These are phyloP conservation scores for Elaphurus davidianus DNA, from an alignment of 2,113 vertebrate genomes.

Conservation along the genomic window DNA sequence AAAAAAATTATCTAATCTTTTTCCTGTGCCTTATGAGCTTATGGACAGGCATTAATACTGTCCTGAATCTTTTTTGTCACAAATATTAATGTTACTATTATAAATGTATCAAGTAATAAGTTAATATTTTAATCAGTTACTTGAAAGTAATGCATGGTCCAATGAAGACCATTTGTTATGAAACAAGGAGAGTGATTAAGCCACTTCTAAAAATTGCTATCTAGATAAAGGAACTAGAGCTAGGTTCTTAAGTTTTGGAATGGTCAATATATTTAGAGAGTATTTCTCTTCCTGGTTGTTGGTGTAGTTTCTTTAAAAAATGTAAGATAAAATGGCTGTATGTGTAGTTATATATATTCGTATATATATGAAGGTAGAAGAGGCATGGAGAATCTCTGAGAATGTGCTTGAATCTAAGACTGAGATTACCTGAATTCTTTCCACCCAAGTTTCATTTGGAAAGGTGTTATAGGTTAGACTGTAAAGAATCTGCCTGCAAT, in stretches of 20 bases:
- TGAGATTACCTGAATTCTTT: not conserved
- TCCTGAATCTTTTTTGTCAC: not conserved
- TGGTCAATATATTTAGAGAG: not conserved
- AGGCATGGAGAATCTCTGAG: not conserved
- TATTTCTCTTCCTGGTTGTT: not conserved
- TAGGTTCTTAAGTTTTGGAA: not conserved
- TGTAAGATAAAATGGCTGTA: not conserved
- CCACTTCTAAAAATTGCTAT: rapidly evolving
- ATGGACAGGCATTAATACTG: not conserved
- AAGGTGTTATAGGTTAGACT: not conserved
- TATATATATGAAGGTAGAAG: too few species aligned
- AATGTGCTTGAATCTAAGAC: not conserved
- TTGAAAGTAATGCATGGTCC: not conserved
- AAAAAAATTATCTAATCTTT: not conserved
- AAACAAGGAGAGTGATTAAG: not conserved
- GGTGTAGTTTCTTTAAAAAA: not conserved
- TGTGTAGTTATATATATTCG: not conserved
- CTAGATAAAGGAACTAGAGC: not conserved
- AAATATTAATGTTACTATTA: not conserved
- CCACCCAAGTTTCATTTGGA: not conserved
- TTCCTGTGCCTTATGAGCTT: not conserved
- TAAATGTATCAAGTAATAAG: not conserved
- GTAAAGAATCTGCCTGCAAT: not conserved
- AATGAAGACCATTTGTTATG: not conserved
- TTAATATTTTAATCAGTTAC: not conserved